A percentile compares a stretch with the other conserved stretches of the same genome.
These are phyloP conservation scores for Falco columbarius DNA, from an alignment of 2,797 vertebrate species.

Conservation along the genomic window DNA sequence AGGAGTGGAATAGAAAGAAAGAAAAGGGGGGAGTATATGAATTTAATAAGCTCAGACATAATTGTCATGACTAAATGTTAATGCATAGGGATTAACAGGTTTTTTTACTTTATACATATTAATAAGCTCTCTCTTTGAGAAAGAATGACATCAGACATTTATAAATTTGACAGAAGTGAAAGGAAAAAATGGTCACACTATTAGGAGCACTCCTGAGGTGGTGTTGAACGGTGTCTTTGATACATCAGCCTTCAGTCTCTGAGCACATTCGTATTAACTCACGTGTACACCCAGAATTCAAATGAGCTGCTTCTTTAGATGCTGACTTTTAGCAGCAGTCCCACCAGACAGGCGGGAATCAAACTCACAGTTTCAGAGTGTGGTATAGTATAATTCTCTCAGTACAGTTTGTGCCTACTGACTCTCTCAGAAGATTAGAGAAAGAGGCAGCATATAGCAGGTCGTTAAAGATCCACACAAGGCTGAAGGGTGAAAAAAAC, in stretches of 20 bases:
- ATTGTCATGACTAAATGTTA: constrained; percentile 73
- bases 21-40: background rate
- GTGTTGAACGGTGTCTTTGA: constrained; percentile 72
- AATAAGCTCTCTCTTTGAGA: constrained; percentile 70
- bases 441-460: constrained; percentile 53
- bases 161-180: constrained; percentile 77
- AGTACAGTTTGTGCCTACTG: constrained; percentile 72
- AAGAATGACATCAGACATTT: constrained; percentile 75
- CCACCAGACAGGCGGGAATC: constrained; percentile 70
- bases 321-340: constrained; percentile 71
- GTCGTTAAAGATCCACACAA: constrained; percentile 66
- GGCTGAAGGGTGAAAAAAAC: constrained; percentile 58
- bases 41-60: constrained; percentile 23
- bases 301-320: constrained; percentile 75
- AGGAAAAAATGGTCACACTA: constrained; percentile 64
- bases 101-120: constrained; percentile 75
- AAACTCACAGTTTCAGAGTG: constrained; percentile 65
- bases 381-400: constrained; percentile 69
- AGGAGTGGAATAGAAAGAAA: background rate
- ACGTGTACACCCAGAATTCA: constrained; percentile 76
- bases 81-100: constrained; percentile 69
- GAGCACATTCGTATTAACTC: constrained; percentile 75
- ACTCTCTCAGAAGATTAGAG: constrained; percentile 75
- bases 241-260: constrained; percentile 76
- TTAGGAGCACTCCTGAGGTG: constrained; percentile 78